Conservation (phyloP, 2,888 invertebrate genomes). For the Galerucella pusilla region DNA sequence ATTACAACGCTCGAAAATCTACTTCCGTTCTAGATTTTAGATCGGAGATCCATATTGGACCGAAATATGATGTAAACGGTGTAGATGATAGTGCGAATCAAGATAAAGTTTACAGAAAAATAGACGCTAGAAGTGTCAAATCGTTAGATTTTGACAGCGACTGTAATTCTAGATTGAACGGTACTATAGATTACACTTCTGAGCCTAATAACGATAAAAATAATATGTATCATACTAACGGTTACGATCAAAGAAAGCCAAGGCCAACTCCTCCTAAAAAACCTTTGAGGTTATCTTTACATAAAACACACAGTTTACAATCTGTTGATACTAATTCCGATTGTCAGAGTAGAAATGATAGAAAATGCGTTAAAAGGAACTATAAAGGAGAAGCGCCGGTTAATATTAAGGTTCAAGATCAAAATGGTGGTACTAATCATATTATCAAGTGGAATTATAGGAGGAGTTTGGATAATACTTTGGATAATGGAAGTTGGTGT, state of each 20-base stretch:
- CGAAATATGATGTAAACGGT: constrained; percentile 61
- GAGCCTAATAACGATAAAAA: constrained; percentile 69
- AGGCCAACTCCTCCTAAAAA: constrained; percentile 88
- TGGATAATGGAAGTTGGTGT: constrained; percentile 61
- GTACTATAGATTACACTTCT: constrained; percentile 68
- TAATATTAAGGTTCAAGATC: constrained; percentile 35
- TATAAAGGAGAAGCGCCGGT: constrained; percentile 67
- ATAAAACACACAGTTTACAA: constrained; percentile 85
- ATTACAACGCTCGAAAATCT: constrained; percentile 69
- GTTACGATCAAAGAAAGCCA: constrained; percentile 64
- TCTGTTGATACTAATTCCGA: constrained; percentile 69
- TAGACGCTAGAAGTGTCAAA: constrained; percentile 73
- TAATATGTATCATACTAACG: constrained; percentile 58
- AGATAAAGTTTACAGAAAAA: constrained; percentile 55
- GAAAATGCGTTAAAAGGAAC: constrained; percentile 73
- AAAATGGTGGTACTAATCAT: constrained; percentile 43
- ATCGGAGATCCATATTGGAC: constrained; percentile 61
- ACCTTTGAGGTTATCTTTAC: constrained; percentile 83
- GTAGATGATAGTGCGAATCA: constrained; percentile 63
- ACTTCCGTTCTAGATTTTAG: constrained; percentile 70
- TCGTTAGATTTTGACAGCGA: constrained; percentile 85
- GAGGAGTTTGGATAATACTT: constrained; percentile 51
- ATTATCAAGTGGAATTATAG: constrained; percentile 48
- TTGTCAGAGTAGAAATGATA: constrained; percentile 50
- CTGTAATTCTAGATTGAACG: constrained; percentile 52